Base-by-base conservation (phyloP, 2,113 vertebrate genomes). In the Oncorhynchus kisutch region DNA sequence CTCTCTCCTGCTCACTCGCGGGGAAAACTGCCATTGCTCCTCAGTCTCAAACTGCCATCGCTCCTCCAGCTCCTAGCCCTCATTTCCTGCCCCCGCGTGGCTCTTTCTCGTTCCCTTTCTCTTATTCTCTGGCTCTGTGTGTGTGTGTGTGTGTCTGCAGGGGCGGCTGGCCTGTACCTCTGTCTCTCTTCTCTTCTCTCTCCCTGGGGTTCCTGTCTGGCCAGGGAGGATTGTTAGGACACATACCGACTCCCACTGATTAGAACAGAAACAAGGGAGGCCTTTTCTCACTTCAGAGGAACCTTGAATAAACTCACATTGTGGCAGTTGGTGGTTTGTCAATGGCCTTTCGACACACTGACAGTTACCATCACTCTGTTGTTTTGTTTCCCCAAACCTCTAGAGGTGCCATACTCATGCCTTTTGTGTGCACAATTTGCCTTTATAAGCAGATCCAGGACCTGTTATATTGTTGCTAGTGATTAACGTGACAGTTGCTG, bases 71-170 rank as follows among this genome's bases (percentile, higher is more conserved):
- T 12, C 34, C 34, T 1, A 39, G 34, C 11, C 3, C n/a, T 65
- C 13, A 7, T 60, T 60, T 60, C 59, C n/a, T 22, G 16, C 59
- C n/a, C 59, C 8, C 20, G 59, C n/a, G 67, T 70, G 18, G 7
- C 27, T 18, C 48, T 25, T 27, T 27, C 27, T 27, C 27, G 27
- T 3, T 25, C 70, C 7, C 27, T 20, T 4, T 18, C 22, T 25
- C 22, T 71, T 4, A 1, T 27, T 18, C 9, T 18, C 20, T 62
- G 59, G 59, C 59, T 24, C n/a, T 62, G n/a, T 62, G 59, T 62
- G n/a, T 62, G n/a, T 62, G n/a, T 62, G 59, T 62, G n/a, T 62
- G n/a, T 24, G n/a, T 62, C 59, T 62, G 59, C 59, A n/a, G 59
- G 59, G 59, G 59, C 2, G n/a, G 59, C n/a, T 62, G 59, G n/a